Base-by-base conservation (phyloP, 2,888 invertebrate genomes). In the Scelioninae gen. 2 region DNA sequence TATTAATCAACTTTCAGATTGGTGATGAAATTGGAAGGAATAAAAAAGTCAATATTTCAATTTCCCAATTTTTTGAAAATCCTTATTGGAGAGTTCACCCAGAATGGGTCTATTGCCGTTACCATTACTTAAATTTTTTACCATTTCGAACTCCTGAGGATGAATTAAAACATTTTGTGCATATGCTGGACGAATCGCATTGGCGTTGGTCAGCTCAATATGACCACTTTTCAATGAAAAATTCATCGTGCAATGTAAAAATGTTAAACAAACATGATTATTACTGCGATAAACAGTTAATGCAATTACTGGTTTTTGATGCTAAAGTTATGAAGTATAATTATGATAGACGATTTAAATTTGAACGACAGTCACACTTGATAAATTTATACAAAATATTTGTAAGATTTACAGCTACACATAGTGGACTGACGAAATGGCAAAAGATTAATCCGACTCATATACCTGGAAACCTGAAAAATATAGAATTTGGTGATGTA, bases 391-490 rank as follows among this genome's bases (percentile, higher is more conserved):
- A 94, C 80, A 92, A 93, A 75, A 93, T 93, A 2, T 92, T 91
- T 39, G 87, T 95, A 13, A 89, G 95, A 43, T 96, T 95, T 84
- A 92, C 96, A 18, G 93, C 95, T 0, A 96, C 96, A 0, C 93
- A 96, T 85, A 95, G 95, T 81, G 96, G 96, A 0, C 87, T 96
- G 0, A 95, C 96, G 0, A 89, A 96, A 57, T 96, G 96, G 95
- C 93, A 95, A 84, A 50, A 78, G 41, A 39, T 85, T 11, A 74
- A 76, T n/a, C 48, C 58, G 10, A 9, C 10, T 9, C 4, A 22
- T 13, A 10, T 18, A 4, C 25, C 52, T 1, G 53, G 48, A 18
- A 33, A 16, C 18, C 15, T 48, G 65, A 90, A 88, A 13, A 91
- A 91, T 79, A 76, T 91, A 13, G 91, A 92, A 75, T 95, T 95